Percentiles rank a stretch among this genome's conserved stretches.
Evolutionary conservation across 2,797 vertebrate genomes (phyloP).

Genomic region (Anabacerthia variegaticeps): DNA sequence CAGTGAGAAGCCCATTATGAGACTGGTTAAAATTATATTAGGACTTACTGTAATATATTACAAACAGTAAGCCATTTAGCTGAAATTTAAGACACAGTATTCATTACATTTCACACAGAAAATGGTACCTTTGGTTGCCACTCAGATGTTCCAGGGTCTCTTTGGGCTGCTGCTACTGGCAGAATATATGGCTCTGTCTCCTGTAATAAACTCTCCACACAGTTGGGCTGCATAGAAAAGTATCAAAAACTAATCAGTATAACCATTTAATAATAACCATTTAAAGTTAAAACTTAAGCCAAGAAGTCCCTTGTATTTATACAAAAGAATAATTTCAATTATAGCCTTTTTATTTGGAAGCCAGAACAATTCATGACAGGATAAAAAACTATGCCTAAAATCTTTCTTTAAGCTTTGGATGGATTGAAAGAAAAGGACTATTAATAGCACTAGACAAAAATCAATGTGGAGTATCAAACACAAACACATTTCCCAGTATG

Average conservation of each 20-base stretch:
- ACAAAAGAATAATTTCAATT: not conserved
- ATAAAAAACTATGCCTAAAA: not conserved
- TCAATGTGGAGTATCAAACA: not conserved
- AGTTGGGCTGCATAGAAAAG: constrained; percentile 24
- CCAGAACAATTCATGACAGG: not conserved
- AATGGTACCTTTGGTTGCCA: constrained; percentile 53
- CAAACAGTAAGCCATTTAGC: not conserved
- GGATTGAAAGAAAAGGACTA: not conserved
- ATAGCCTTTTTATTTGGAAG: not conserved
- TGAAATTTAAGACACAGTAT: not conserved
- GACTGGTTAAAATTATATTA: not conserved
- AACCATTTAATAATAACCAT: not conserved
- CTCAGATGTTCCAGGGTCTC: not conserved
- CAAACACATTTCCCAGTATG: not conserved
- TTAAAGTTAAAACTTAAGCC: not conserved
- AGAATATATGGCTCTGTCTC: not conserved
- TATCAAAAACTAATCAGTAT: not conserved
- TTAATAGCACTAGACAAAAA: not conserved
- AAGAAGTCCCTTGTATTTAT: not conserved
- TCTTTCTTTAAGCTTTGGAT: not conserved
- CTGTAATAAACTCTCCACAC: not conserved
- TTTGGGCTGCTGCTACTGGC: not conserved
- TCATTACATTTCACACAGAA: not conserved
- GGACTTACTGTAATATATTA: not conserved
- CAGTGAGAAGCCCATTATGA: rapidly evolving